Evolutionary conservation across 2,888 invertebrate species (phyloP), one percentile per base, ranked within the genome.

Genomic region (Trissolcus brochymenae): DNA sequence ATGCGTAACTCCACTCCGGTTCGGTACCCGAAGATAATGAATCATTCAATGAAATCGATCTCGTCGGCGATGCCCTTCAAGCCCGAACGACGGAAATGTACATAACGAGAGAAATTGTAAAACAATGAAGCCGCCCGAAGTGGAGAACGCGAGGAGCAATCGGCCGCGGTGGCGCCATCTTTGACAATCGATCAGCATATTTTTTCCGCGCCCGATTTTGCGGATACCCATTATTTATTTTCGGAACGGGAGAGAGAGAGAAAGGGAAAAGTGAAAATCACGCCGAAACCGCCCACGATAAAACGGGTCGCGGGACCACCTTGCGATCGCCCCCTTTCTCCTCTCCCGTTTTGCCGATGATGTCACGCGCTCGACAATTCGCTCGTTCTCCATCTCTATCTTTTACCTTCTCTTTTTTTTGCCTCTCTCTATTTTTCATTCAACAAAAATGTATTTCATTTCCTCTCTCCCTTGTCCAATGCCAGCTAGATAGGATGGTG

Each of bases 41-140:
- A 73, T 66, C 55, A 66, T 73, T 73, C 73, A 66, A 66, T 73
- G 66, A 19, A 50, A 73, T 66, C 61, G 66, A 73, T 66, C 54
- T 61, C 55, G 43, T 60, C 71, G 62, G 54, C 59, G 46, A 51
- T 66, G 35, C 53, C 29, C 60, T 51, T 41, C 51, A 51, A 53
- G 25, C 19, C 41, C 53, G 67, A 54, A 6, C 49, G 46, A 16
- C 41, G 60, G 19, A 65, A 60, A 73, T 29, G n/a, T 35, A 35
- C 19, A 50, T 73, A 65, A 60, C 66, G 60, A 66, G 60, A 66
- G 61, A 60, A 49, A 66, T 56, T 46, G 60, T 49, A 21, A 66
- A 56, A 61, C 66, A 72, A 72, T 65, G 65, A 40, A 21, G 29
- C 21, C 21, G 53, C 16, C 17, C 46, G 29, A 40, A 19, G 11